phyloP scores from a whole-genome alignment of 2,113 vertebrate species.

The Willisornis vidua region DNA sequence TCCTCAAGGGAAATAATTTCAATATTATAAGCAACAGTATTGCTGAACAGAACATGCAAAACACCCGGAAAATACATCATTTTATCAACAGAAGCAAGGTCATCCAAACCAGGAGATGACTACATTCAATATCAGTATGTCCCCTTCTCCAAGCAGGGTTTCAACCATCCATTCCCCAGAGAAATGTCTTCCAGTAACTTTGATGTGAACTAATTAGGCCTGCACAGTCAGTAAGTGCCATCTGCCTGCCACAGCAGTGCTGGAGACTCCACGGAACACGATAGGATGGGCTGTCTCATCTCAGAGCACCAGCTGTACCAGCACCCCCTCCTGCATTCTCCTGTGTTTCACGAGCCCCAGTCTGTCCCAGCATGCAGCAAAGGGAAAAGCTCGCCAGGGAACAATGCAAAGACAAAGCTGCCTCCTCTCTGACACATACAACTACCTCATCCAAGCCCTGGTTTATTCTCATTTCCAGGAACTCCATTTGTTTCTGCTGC shows the following conservation, averaged over 20 bases:
- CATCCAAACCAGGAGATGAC: neutral
- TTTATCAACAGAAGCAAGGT: constrained; percentile 30
- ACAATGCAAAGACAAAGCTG: neutral
- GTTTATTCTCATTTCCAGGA: constrained; percentile 1
- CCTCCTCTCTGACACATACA: neutral
- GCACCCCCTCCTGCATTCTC: neutral
- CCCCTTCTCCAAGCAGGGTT: neutral
- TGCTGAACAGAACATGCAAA: neutral
- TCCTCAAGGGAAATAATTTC: constrained; percentile 6
- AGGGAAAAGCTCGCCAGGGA: neutral
- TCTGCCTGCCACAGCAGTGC: constrained; percentile 41
- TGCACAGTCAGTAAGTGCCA: constrained; percentile 69
- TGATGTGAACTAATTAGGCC: constrained; percentile 70
- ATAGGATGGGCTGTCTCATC: neutral
- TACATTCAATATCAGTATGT: constrained; percentile 11
- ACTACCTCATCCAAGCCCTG: neutral
- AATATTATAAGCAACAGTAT: neutral
- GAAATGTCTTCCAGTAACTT: constrained; percentile 58
- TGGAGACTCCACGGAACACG: neutral
- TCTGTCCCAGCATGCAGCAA: neutral
- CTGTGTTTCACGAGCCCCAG: neutral
- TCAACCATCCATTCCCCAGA: constrained; percentile 38
- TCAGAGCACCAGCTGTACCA: neutral
- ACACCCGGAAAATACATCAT: neutral
- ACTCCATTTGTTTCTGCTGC: neutral